Evolutionary conservation across 2,888 invertebrate genomes (phyloP), one percentile per base, ranked within the genome.

Genomic region (Lottia scabra): DNA sequence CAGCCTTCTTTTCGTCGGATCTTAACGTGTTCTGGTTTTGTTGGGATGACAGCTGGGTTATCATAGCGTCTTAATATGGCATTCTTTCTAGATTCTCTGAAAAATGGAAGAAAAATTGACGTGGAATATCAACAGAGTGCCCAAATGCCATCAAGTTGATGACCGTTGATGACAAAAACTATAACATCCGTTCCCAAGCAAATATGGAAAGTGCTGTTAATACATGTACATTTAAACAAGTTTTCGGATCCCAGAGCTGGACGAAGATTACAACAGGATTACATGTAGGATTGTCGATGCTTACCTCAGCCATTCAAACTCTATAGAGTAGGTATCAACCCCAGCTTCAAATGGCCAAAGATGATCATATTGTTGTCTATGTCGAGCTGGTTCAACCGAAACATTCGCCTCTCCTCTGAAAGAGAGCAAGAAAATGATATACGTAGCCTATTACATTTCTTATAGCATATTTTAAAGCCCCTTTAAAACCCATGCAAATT

Each of bases 321-420:
- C 87, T n/a, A 84, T 77, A 0, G 83, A 81, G 65, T 84, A 84
- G 16, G 84, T 79, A 70, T 87, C 86, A n/a, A 81, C 77, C 13
- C 83, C 79, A 0, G 83, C 83, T 71, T 84, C 84, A 77, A 87
- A 87, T 0, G 87, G 87, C 83, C 82, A 82, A 56, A 85, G 68
- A 56, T 85, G 78, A 10, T 75, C 76, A 73, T 86, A 88, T 72
- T 88, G 87, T 26, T 75, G 72, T 44, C 79, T 81, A 71, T 88
- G 87, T 27, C 79, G 78, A 62, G 74, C 75, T 8, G 86, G 85
- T 67, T 86, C 86, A 15, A 87, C 78, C 23, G 74, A 75, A 56
- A 88, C 79, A 64, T 83, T 83, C 5, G 87, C 87, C 46, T 84
- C 80, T 13, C 88, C 88, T 44, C 88, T 88, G 83, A 5, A 78